Conservation (phyloP, 2,113 vertebrate species). For the Acrocephalus kingi region DNA sequence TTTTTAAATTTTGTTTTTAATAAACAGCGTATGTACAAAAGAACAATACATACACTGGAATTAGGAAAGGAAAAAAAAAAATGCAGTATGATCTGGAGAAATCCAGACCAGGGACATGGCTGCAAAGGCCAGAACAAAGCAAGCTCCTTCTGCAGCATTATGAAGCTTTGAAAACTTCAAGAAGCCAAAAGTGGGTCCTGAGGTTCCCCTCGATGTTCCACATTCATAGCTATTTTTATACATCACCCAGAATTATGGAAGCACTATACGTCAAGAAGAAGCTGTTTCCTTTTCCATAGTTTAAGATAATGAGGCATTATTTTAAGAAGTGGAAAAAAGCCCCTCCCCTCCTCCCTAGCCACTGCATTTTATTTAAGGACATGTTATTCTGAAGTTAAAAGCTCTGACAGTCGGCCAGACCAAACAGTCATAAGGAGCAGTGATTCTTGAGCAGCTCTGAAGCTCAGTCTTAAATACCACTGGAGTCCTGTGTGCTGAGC, state of each 20-base stretch:
- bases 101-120: neutral
- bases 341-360: neutral
- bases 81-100: neutral
- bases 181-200: neutral
- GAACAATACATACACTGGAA: neutral
- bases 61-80: neutral
- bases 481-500: slow-evolving; percentile 13
- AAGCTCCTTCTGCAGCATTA: neutral
- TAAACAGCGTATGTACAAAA: slow-evolving; percentile 1
- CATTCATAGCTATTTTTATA: slow-evolving; percentile 25
- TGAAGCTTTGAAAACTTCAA: neutral
- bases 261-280: slow-evolving; percentile 4
- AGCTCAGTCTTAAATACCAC: slow-evolving; percentile 62
- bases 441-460: slow-evolving; percentile 71
- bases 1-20: neutral
- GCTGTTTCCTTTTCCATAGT: slow-evolving; percentile 45
- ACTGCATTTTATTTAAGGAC: slow-evolving; percentile 38
- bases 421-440: slow-evolving; percentile 72
- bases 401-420: slow-evolving; percentile 71
- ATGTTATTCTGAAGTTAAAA: slow-evolving; percentile 73
- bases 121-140: neutral
- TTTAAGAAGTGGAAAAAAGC: neutral
- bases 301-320: slow-evolving; percentile 63
- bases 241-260: neutral
- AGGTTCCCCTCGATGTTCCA: neutral